A percentile compares a stretch with the other conserved stretches of the same genome.
Conservation (phyloP, 2,888 invertebrate genomes). For the Synanthedon myopaeformis region DNA sequence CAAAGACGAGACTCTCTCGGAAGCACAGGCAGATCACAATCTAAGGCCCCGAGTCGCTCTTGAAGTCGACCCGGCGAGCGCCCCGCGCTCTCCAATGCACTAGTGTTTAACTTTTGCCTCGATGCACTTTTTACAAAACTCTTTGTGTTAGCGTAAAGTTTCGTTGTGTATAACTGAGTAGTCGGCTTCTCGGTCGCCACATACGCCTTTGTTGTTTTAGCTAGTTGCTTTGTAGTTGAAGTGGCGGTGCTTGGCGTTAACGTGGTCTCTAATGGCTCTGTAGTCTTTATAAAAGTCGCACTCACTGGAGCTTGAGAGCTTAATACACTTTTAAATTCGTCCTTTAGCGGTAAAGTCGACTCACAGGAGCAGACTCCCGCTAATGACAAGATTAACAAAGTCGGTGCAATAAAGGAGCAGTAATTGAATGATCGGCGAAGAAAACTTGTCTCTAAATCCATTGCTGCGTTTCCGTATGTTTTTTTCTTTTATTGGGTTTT, state of each 20-base stretch:
- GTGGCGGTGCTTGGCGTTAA: constrained; percentile 33
- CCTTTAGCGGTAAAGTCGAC: constrained; percentile 24
- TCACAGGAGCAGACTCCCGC: constrained; percentile 32
- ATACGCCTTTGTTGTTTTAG: constrained; percentile 47
- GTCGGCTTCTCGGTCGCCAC: constrained; percentile 37
- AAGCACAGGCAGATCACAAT: constrained; percentile 75
- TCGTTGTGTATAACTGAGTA: constrained; percentile 37
- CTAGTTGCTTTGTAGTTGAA: constrained; percentile 46
- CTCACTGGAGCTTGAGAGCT: constrained; percentile 28
- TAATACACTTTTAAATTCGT: constrained; percentile 33
- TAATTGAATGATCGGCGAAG: too few relatives aligned
- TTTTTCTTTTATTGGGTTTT: too few relatives aligned
- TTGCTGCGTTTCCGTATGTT: too few relatives aligned
- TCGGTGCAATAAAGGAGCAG: constrained; percentile 15
- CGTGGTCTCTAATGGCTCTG: constrained; percentile 36
- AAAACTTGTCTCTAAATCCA: too few relatives aligned
- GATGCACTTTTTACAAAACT: constrained; percentile 51
- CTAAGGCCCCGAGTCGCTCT: constrained; percentile 74
- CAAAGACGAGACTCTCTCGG: constrained; percentile 75
- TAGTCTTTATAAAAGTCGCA: constrained; percentile 27
- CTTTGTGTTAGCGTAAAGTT: constrained; percentile 46
- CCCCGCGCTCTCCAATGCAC: constrained; percentile 39
- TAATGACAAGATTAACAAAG: constrained; percentile 39
- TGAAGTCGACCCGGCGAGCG: constrained; percentile 57
- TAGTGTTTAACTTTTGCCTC: constrained; percentile 54